Evolutionary conservation across 2,888 invertebrate species (phyloP).

Genomic region (Cataglyphis cursor): DNA sequence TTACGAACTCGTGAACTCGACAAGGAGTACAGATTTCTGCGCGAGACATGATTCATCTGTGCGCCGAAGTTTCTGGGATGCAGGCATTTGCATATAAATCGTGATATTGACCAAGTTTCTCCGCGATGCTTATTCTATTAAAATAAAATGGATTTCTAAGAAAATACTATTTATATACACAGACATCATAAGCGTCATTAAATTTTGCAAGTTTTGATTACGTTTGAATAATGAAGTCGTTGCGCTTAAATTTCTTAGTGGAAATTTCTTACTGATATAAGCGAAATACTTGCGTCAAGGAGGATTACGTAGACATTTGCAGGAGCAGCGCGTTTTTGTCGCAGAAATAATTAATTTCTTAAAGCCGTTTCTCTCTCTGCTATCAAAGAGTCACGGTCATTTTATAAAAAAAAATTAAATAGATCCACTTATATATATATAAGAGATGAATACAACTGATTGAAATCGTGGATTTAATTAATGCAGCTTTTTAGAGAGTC

Average conservation of each 20-base stretch:
- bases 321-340: slow-evolving; percentile 7
- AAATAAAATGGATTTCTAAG: slow-evolving; percentile 14
- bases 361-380: not conserved
- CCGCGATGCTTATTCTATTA: slow-evolving; percentile 33
- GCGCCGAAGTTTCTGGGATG: not conserved
- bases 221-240: slow-evolving; percentile 44
- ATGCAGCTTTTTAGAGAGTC: slow-evolving; percentile 59
- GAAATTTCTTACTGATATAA: slow-evolving; percentile 21
- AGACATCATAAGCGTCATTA: slow-evolving; percentile 34
- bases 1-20: slow-evolving; percentile 63
- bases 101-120: slow-evolving; percentile 31
- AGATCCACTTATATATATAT: not conserved
- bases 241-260: slow-evolving; percentile 25
- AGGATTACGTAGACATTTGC: not conserved
- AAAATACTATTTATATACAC: slow-evolving; percentile 32
- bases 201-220: slow-evolving; percentile 34
- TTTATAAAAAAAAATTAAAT: slow-evolving; percentile 17
- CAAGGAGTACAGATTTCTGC: slow-evolving; percentile 31
- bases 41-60: slow-evolving; percentile 43
- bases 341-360: slow-evolving; percentile 24
- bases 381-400: not conserved
- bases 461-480: slow-evolving; percentile 68
- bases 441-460: slow-evolving; percentile 33
- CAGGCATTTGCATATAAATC: slow-evolving; percentile 40
- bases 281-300: not conserved